Evolutionary conservation across 2,113 vertebrate genomes (phyloP).

Genomic region (Caracal caracal): DNA sequence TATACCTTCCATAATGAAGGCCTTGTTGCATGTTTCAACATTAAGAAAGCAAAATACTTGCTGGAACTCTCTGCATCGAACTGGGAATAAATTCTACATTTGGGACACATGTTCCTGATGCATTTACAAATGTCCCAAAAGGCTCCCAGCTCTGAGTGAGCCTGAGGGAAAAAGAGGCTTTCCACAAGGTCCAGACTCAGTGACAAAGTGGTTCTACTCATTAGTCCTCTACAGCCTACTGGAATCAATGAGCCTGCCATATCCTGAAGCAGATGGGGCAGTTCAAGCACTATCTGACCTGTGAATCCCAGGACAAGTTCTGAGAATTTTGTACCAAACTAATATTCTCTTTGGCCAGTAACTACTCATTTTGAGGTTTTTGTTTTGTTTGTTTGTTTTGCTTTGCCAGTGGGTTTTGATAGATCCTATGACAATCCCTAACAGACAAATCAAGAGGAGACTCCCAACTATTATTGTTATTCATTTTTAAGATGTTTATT

Average conservation of each 20-base stretch:
- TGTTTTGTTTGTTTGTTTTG: neutral
- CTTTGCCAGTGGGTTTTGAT: neutral
- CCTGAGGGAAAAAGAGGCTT: neutral
- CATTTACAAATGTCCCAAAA: neutral
- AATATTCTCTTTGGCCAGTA: neutral
- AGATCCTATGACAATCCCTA: neutral
- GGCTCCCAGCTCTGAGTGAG: neutral
- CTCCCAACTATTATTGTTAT: neutral
- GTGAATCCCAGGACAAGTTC: neutral
- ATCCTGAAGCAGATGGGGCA: neutral
- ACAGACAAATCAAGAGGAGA: neutral
- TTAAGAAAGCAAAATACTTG: neutral
- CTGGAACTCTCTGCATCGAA: neutral
- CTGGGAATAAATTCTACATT: neutral
- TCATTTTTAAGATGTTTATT: too few species aligned
- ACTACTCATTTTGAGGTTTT: neutral
- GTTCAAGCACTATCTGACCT: neutral
- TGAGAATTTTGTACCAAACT: constrained; percentile 2
- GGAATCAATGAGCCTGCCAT: neutral
- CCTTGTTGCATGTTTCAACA: neutral
- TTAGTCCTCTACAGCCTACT: rapidly evolving
- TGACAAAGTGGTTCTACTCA: neutral
- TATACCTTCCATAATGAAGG: neutral
- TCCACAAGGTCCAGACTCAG: neutral
- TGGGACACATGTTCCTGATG: neutral